Conservation (phyloP, 1,140 invertebrate species). For the Bombus cullumanus region DNA sequence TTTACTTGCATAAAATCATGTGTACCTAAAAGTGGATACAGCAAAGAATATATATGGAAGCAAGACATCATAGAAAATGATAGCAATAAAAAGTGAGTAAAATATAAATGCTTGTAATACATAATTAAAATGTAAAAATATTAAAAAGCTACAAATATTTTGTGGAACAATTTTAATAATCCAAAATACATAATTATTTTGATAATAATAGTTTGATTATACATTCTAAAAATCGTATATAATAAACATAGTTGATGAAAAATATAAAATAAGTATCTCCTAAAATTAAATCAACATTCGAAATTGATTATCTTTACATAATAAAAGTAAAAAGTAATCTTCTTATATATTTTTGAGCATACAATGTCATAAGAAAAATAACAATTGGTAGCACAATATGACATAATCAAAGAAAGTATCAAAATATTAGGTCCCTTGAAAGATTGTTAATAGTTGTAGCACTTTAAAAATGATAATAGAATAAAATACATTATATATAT, state of each 20-base stretch:
- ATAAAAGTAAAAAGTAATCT: not conserved
- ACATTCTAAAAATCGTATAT: not conserved
- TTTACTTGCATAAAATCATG: constrained; percentile 95
- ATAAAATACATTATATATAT: not conserved
- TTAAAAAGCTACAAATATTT: not conserved
- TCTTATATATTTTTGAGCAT: not conserved
- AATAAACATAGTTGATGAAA: not conserved
- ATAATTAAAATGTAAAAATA: constrained; percentile 2
- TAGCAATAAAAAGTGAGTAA: not conserved
- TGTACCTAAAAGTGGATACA: constrained; percentile 85
- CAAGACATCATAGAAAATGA: constrained; percentile 87
- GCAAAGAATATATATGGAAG: constrained; percentile 92
- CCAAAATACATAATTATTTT: not conserved
- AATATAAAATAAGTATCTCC: not conserved
- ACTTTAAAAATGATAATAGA: not conserved
- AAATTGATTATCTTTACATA: not conserved
- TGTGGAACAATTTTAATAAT: not conserved
- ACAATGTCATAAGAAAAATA: not conserved
- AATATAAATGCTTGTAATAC: not conserved
- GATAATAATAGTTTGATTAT: not conserved
- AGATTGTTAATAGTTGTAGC: not conserved
- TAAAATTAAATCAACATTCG: not conserved
- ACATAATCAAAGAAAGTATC: not conserved
- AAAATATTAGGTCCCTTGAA: not conserved
- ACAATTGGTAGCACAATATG: not conserved